Evolutionary conservation across 2,888 invertebrate species (phyloP).

Genomic region (Pseudoips prasinana): DNA sequence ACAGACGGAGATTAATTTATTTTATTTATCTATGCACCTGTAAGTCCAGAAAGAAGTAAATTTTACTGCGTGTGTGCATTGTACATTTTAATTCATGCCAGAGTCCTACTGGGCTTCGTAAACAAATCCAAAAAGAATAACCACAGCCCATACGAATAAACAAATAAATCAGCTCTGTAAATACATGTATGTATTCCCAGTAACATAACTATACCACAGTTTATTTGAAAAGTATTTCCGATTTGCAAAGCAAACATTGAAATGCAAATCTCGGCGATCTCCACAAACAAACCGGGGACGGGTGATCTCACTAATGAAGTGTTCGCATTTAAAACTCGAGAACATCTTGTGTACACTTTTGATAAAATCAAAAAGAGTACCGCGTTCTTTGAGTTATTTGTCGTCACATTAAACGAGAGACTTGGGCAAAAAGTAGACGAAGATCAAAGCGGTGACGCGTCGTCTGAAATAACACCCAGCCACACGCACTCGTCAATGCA

Average conservation of each 20-base stretch:
- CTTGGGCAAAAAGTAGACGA: conserved; percentile 69
- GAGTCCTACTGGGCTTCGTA: too few relatives aligned
- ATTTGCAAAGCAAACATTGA: conserved; percentile 40
- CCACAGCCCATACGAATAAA: too few relatives aligned
- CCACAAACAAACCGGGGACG: conserved; percentile 43
- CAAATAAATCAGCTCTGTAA: too few relatives aligned
- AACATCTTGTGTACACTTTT: conserved; percentile 55
- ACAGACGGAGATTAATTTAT: too few relatives aligned
- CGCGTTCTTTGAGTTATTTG: conserved; percentile 75
- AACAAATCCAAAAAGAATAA: too few relatives aligned
- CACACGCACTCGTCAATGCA: conserved; percentile 51
- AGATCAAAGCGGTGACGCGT: conserved; percentile 75
- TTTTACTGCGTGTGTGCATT: too few relatives aligned
- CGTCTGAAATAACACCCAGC: conserved; percentile 69
- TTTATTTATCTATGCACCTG: too few relatives aligned
- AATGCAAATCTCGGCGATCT: conserved; percentile 45
- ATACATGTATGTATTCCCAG: too few relatives aligned
- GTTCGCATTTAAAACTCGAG: conserved; percentile 62
- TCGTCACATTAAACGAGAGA: conserved; percentile 77
- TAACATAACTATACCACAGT: too few relatives aligned
- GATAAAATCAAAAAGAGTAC: conserved; percentile 71
- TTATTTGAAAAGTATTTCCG: conserved; percentile 24
- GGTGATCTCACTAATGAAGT: conserved; percentile 75
- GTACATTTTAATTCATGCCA: too few relatives aligned
- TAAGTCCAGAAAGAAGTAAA: too few relatives aligned